Evolutionary conservation across 1,140 invertebrate species (phyloP).

Genomic region (Drosophila kepulauana): DNA sequence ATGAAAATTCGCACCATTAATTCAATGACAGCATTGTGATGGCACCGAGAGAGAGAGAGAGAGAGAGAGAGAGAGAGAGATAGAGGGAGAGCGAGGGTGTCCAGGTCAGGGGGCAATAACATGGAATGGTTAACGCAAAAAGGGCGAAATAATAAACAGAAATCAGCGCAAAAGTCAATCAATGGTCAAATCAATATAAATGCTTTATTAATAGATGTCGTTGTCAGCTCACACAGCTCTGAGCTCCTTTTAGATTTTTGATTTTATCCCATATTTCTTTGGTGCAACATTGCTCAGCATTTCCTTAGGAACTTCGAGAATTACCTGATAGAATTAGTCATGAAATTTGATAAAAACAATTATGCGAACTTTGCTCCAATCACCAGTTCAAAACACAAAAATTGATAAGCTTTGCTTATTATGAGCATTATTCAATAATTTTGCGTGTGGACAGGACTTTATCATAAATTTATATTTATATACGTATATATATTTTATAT

Average conservation of each 20-base stretch:
- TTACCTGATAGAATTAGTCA: conserved; percentile 29
- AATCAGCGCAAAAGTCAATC: conserved; percentile 79
- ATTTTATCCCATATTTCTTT: conserved; percentile 5
- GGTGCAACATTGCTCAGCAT: no score
- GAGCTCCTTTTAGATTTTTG: not conserved
- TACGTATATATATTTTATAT: not conserved
- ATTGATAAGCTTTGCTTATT: conserved; percentile 13
- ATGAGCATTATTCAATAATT: conserved; percentile 18
- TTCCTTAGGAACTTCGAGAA: conserved; percentile 10
- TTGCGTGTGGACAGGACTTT: not conserved
- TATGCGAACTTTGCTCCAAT: conserved; percentile 55
- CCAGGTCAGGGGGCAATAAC: conserved; percentile 30
- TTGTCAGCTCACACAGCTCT: not conserved
- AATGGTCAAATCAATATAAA: conserved; percentile 80
- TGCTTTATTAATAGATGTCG: conserved; percentile 67
- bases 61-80: not conserved
- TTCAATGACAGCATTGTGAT: conserved; percentile 66
- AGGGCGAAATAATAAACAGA: conserved; percentile 76
- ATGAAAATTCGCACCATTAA: conserved; percentile 81
- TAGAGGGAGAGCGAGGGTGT: not conserved
- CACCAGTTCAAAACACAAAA: conserved; percentile 34
- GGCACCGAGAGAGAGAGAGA: not conserved
- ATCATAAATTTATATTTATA: conserved; percentile 17
- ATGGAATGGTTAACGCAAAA: conserved; percentile 47
- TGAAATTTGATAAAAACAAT: conserved; percentile 10